phyloP scores from a whole-genome alignment of 2,113 vertebrate species.

The Gallinago paraguaiae region DNA sequence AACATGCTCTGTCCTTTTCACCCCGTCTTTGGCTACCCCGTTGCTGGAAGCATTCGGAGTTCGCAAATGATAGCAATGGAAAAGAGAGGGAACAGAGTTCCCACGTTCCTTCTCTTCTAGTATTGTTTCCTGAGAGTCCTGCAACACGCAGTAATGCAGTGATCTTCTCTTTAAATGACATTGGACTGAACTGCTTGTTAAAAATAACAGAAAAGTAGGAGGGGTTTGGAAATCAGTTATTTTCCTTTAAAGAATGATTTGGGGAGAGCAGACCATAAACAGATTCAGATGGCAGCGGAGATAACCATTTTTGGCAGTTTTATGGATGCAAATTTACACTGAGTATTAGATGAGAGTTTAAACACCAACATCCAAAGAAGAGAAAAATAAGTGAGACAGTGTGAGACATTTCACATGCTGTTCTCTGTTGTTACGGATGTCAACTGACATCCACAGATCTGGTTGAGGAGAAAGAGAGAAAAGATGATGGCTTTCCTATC shows the following conservation, averaged over 20 bases:
- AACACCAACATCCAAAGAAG: neutral
- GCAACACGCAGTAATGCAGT: neutral
- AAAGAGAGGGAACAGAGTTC: constrained; percentile 42
- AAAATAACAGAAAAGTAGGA: constrained; percentile 57
- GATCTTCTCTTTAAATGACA: neutral
- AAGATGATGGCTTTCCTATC: neutral
- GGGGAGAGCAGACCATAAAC: constrained; percentile 4
- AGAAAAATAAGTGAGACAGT: constrained; percentile 12
- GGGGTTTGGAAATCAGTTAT: constrained; percentile 27
- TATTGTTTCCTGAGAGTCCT: constrained; percentile 47
- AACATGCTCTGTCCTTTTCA: constrained; percentile 45
- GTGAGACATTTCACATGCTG: neutral
- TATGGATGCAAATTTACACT: neutral
- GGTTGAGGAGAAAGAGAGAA: neutral
- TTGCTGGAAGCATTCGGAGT: constrained; percentile 12
- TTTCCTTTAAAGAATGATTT: constrained; percentile 40
- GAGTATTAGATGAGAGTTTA: neutral
- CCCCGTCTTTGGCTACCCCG: neutral
- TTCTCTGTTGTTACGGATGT: neutral
- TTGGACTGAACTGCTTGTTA: constrained; percentile 8
- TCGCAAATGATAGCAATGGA: neutral
- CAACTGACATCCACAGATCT: neutral
- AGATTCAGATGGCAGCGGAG: constrained; percentile 40
- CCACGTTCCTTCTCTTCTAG: constrained; percentile 19
- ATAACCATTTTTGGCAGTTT: constrained; percentile 54